Percentiles rank a stretch among this genome's conserved stretches.
phyloP scores from a whole-genome alignment of 1,140 invertebrate species.

The Ganaspis sp. region DNA sequence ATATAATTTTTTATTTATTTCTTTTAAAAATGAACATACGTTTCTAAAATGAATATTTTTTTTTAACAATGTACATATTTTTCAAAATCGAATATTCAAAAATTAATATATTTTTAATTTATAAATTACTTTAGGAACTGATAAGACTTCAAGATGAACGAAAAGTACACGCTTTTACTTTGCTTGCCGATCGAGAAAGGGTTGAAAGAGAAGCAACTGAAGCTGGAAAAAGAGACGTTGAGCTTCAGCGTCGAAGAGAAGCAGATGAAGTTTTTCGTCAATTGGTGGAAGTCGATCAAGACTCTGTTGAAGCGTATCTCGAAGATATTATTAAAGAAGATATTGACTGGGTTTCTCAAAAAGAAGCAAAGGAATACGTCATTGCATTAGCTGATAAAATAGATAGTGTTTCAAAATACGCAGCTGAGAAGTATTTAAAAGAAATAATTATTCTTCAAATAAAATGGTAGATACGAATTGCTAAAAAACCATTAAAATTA shows the following conservation, averaged over 20 bases:
- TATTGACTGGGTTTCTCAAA: conserved; percentile 78
- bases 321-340: conserved; percentile 80
- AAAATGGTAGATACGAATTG: too few species aligned
- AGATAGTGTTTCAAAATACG: conserved; percentile 77
- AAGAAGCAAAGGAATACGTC: conserved; percentile 77
- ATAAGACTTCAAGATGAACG: conserved; percentile 84
- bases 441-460: too few species aligned
- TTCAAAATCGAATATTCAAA: too few species aligned
- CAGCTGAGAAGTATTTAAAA: conserved; percentile 61
- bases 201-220: conserved; percentile 84
- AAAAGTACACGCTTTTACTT: conserved; percentile 82
- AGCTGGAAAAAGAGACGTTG: conserved; percentile 82
- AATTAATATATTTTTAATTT: conserved; percentile 12
- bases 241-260: conserved; percentile 81
- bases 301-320: conserved; percentile 80
- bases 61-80: too few species aligned
- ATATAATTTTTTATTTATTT: too few species aligned
- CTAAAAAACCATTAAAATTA: conserved; percentile 33
- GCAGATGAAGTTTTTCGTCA: conserved; percentile 87
- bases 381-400: conserved; percentile 78
- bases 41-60: too few species aligned
- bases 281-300: conserved; percentile 79
- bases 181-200: conserved; percentile 82
- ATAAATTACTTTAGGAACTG: conserved; percentile 77
- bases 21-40: too few species aligned